These are phyloP conservation scores for Chesias legatella DNA, from an alignment of 2,888 invertebrate species.

Conservation along the genomic window DNA sequence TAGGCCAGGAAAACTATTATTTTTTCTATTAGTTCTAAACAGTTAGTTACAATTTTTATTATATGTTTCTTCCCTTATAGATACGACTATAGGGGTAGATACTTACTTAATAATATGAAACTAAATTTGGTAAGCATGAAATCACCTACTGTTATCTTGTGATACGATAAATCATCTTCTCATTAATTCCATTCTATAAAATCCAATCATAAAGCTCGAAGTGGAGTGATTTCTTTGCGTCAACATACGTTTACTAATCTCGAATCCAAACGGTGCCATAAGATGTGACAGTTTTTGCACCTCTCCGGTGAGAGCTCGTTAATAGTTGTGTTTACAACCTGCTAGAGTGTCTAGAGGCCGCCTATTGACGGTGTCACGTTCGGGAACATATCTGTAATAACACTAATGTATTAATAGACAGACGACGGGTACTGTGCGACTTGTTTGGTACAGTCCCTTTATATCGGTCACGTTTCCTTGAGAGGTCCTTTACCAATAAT, in stretches of 20 bases:
- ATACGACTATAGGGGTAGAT: no score
- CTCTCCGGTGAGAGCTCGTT: constrained; percentile 57
- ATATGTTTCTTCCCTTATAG: no score
- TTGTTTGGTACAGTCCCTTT: constrained; percentile 51
- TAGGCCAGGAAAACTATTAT: no score
- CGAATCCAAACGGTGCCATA: constrained; percentile 36
- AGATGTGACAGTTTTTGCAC: constrained; percentile 56
- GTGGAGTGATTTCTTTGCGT: no score
- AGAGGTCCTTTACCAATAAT: constrained; percentile 64
- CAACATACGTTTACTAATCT: constrained; percentile 20
- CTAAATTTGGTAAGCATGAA: no score
- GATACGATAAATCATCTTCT: no score
- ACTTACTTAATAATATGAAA: no score
- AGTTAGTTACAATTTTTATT: no score
- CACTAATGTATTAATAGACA: constrained; percentile 59
- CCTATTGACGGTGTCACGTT: constrained; percentile 70
- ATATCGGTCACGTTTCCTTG: constrained; percentile 69
- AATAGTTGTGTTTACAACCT: constrained; percentile 76
- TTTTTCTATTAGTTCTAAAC: no score
- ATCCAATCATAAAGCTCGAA: no score
- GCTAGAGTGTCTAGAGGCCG: constrained; percentile 54
- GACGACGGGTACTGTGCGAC: constrained; percentile 42
- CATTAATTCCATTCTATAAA: no score
- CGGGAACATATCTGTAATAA: constrained; percentile 55
- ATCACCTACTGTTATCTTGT: no score